Percentiles rank a stretch among this genome's conserved stretches.
phyloP scores from a whole-genome alignment of 2,888 invertebrate genomes.

The Tridacna gigas region DNA sequence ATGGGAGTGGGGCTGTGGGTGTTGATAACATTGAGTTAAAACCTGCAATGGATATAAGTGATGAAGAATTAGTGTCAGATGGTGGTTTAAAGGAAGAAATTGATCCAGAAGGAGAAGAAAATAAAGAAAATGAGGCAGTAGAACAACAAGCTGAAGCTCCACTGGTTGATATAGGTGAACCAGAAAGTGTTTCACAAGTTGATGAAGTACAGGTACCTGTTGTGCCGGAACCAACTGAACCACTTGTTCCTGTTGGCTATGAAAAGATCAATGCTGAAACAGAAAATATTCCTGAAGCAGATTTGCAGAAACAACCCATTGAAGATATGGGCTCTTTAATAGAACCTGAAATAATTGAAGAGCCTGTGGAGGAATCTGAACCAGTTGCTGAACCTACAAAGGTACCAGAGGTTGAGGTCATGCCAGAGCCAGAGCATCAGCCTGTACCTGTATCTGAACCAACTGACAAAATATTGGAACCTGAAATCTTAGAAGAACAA shows the following conservation, averaged over 20 bases:
- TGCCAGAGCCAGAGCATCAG: conserved; percentile 12
- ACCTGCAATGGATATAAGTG: conserved; percentile 46
- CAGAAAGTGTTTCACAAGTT: conserved; percentile 17
- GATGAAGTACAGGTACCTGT: conserved; percentile 17
- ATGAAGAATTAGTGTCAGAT: conserved; percentile 64
- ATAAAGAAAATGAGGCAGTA: conserved; percentile 48
- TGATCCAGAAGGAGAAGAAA: conserved; percentile 47
- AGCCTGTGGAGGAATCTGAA: conserved; percentile 20
- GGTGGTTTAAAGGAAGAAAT: conserved; percentile 54
- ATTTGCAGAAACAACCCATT: background rate
- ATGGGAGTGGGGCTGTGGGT: conserved; percentile 40
- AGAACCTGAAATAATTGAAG: conserved; percentile 22
- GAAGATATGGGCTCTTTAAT: conserved; percentile 27
- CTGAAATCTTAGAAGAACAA: background rate
- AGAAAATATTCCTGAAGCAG: conserved; percentile 10
- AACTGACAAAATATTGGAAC: conserved; percentile 18
- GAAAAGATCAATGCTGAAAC: conserved; percentile 3
- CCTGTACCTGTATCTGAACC: conserved; percentile 3
- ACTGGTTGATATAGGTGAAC: conserved; percentile 50
- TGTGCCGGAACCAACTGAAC: conserved; percentile 9
- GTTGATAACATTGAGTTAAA: conserved; percentile 32
- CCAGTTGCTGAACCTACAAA: conserved; percentile 14
- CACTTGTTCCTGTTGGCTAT: conserved; percentile 16
- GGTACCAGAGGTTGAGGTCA: conserved; percentile 29
- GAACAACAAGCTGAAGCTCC: conserved; percentile 45